Evolutionary conservation across 2,888 invertebrate genomes (phyloP), one percentile per base, ranked within the genome.

Genomic region (Aphrophora alni): DNA sequence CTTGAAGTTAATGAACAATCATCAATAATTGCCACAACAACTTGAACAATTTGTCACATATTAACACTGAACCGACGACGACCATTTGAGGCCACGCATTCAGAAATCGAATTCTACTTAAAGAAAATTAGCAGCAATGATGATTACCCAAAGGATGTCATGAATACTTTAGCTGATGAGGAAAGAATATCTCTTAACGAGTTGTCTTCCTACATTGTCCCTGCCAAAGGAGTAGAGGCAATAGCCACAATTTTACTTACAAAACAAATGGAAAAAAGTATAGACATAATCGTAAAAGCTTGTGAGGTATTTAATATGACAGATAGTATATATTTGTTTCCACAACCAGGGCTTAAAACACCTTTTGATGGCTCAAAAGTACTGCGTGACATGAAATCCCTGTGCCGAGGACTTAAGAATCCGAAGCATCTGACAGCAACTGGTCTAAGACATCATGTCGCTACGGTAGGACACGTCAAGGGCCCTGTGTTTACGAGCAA

Each of bases 21-120:
- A 8, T 33, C 33, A 33, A 3, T 5, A 5, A 33, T 33, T 33
- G 33, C 33, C 33, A 5, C 8, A 33, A 8, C 25, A 74, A 38
- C n/a, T n/a, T n/a, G n/a, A 74, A 72, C 72, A 17, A 74, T 74
- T 24, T 74, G 74, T 17, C 74, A 74, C 38, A 74, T 74, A 26
- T 17, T 74, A n/a, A 38, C 74, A n/a, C 17, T 74, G 2, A 74
- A 74, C 17, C 33, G 38, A n/a, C 33, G 38, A 10, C n/a, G 17
- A 24, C 74, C 74, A 8, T 74, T 74, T 38, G 38, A 74, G 21
- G 74, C 74, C 21, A 72, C 72, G 17, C 24, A 72, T 17, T 72
- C 72, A 10, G 72, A 72, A 72, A 72, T 72, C 10, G 72, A 72
- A 27, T 72, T 72, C 33, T 72, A 21, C 33, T n/a, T 72, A 17